A percentile compares a stretch with the other conserved stretches of the same genome.
Evolutionary conservation across 2,888 invertebrate species (phyloP).

Genomic region (Andrena bucephala): DNA sequence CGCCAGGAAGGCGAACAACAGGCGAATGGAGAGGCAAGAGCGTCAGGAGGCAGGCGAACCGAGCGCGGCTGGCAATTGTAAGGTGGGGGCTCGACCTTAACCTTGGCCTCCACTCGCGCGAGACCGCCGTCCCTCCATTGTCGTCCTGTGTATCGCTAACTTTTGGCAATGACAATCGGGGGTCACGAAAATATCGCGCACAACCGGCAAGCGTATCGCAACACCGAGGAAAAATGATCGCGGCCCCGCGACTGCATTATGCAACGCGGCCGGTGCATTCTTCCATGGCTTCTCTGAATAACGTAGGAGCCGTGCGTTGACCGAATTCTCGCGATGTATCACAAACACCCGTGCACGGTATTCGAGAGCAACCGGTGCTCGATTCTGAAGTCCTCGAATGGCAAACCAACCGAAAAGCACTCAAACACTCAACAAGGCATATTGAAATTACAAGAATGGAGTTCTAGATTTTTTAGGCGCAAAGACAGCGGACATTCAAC

Average conservation of each 20-base stretch:
- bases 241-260: constrained; percentile 20
- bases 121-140: constrained; percentile 68
- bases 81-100: constrained; percentile 76
- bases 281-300: background rate
- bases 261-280: constrained; percentile 33
- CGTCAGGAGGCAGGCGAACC: constrained; percentile 26
- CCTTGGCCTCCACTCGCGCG: constrained; percentile 80
- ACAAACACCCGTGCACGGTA: no score
- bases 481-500: no score
- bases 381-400: no score
- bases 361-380: no score
- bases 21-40: constrained; percentile 8
- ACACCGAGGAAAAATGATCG: constrained; percentile 22
- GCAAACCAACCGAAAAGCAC: no score
- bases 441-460: no score
- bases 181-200: constrained; percentile 79
- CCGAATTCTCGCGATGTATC: constrained; percentile 35
- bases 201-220: constrained; percentile 22
- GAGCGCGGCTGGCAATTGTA: constrained; percentile 33
- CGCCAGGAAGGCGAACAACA: constrained; percentile 40
- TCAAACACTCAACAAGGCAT: no score
- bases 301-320: constrained; percentile 28
- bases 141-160: constrained; percentile 74
- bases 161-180: constrained; percentile 80
- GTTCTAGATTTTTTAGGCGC: no score